These are phyloP conservation scores for Eurosta solidaginis DNA, from an alignment of 1,140 invertebrate species.

Conservation along the genomic window DNA sequence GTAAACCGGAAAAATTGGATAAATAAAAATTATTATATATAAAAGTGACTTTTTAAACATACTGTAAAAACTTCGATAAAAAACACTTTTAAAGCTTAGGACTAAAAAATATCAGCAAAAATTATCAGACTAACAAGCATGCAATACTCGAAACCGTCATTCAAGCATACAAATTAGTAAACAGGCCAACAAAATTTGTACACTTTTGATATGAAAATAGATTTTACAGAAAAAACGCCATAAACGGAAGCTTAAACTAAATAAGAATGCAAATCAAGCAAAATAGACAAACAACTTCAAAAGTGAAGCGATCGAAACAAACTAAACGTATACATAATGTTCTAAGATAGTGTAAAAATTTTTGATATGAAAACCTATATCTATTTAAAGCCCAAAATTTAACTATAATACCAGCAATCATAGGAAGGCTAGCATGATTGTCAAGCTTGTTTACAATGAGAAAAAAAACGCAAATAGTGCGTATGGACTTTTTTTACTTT, in stretches of 20 bases:
- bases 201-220: not conserved
- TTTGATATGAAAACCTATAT: no score
- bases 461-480: not conserved
- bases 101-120: no score
- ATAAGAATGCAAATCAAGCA: not conserved
- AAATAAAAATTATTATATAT: not conserved
- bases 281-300: not conserved
- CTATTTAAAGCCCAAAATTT: no score
- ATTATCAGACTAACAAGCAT: not conserved
- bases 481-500: not conserved
- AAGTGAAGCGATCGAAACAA: not conserved
- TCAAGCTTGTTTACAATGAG: not conserved
- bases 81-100: no score
- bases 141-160: no score
- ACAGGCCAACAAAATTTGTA: not conserved
- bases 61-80: no score
- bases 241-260: not conserved
- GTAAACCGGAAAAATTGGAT: no score
- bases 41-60: not conserved
- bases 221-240: not conserved
- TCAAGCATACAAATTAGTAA: no score
- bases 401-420: not conserved
- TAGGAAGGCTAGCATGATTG: not conserved
- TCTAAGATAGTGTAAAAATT: no score
- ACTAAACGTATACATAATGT: no score